These are phyloP conservation scores for Macrochelys suwanniensis DNA, from an alignment of 2,797 vertebrate species.

Conservation along the genomic window DNA sequence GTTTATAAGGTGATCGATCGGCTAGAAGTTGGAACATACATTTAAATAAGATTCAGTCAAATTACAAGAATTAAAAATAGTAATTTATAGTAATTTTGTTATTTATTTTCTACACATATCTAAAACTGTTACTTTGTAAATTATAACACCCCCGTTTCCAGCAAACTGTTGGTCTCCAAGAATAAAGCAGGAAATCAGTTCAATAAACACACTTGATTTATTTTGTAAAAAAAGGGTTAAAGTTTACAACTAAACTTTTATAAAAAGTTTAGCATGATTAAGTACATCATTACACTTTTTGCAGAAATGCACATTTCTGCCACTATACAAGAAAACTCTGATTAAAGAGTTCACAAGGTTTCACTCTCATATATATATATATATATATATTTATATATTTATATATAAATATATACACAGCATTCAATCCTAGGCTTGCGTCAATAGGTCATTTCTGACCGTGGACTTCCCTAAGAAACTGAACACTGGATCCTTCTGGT, in stretches of 20 bases:
- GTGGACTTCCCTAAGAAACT: conserved; percentile 90
- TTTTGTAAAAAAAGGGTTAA: conserved; percentile 97
- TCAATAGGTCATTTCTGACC: conserved; percentile 91
- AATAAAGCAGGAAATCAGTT: conserved; percentile 83
- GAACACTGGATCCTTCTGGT: conserved; percentile 90
- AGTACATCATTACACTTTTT: conserved; percentile 97
- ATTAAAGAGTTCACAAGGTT: conserved; percentile 92
- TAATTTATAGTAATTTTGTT: conserved; percentile 79
- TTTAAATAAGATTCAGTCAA: conserved; percentile 59
- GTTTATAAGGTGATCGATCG: background rate
- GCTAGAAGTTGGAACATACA: background rate
- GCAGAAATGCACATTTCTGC: conserved; percentile 95
- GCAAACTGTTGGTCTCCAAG: conserved; percentile 75
- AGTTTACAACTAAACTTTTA: conserved; percentile 99
- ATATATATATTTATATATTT: conserved; percentile 85
- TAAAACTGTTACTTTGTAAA: conserved; percentile 64
- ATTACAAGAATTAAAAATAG: conserved; percentile 49
- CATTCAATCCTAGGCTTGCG: conserved; percentile 92
- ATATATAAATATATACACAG: conserved; percentile 88
- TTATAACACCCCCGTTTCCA: conserved; percentile 68
- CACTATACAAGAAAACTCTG: conserved; percentile 94
- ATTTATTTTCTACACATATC: conserved; percentile 75
- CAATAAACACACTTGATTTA: conserved; percentile 97
- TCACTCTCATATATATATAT: conserved; percentile 87
- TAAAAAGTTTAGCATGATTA: conserved; percentile 99